Percentiles rank a stretch among this genome's conserved stretches.
Conservation (phyloP, 2,888 invertebrate species). For the Apamea sordens region DNA sequence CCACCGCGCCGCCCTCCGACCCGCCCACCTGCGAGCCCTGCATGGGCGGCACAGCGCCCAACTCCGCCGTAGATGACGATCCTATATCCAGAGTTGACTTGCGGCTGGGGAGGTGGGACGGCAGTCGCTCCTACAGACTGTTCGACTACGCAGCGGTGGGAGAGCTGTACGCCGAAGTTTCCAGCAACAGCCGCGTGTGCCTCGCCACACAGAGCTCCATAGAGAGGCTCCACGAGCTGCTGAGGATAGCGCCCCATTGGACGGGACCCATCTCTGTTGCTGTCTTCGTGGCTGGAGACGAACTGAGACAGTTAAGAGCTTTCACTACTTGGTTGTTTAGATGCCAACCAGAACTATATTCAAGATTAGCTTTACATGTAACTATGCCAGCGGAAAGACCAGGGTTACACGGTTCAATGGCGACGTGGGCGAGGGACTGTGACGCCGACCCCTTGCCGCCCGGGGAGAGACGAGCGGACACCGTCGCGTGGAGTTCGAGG, state of each 20-base stretch:
- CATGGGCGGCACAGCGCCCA: slow-evolving; percentile 79
- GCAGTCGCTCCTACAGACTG: slow-evolving; percentile 92
- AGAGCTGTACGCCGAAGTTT: slow-evolving; percentile 91
- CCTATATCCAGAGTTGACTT: slow-evolving; percentile 91
- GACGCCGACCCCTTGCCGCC: slow-evolving; percentile 92
- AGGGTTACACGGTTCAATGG: slow-evolving; percentile 91
- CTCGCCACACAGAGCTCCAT: slow-evolving; percentile 96
- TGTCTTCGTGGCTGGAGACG: slow-evolving; percentile 94
- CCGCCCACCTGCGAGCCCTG: slow-evolving; percentile 84
- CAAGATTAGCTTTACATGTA: slow-evolving; percentile 94
- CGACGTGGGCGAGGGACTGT: slow-evolving; percentile 91
- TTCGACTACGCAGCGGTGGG: slow-evolving; percentile 94
- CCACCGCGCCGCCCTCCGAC: slow-evolving; percentile 73
- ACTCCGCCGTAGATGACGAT: slow-evolving; percentile 79
- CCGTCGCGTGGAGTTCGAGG: slow-evolving; percentile 93
- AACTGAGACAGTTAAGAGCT: slow-evolving; percentile 93
- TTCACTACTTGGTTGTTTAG: slow-evolving; percentile 94
- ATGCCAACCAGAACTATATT: slow-evolving; percentile 93
- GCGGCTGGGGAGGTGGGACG: slow-evolving; percentile 94
- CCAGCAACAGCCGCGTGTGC: slow-evolving; percentile 91
- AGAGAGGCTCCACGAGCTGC: slow-evolving; percentile 94
- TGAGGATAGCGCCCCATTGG: slow-evolving; percentile 95
- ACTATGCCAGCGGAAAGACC: slow-evolving; percentile 92
- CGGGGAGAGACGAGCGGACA: slow-evolving; percentile 91
- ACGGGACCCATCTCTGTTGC: slow-evolving; percentile 96